Base-by-base conservation (phyloP, 2,113 vertebrate genomes). In the Cryptomyrus ogoouensis region DNA sequence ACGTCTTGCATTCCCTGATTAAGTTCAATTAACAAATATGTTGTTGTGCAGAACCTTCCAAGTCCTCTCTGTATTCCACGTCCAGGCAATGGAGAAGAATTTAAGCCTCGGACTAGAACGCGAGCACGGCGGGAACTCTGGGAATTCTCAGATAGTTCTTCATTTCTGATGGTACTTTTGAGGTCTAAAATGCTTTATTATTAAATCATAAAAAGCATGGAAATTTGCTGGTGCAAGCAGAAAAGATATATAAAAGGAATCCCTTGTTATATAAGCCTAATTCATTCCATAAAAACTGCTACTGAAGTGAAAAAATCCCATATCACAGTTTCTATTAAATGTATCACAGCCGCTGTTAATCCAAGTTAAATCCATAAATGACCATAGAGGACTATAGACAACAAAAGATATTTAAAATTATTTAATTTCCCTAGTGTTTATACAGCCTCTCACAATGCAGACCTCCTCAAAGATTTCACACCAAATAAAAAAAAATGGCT, bases 401-500 rank as follows among this genome's bases (percentile, higher is more conserved):
- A 87, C 84, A 87, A 87, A 35, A 56, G 7, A 56, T 80, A 80
- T 42, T 80, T 80, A 19, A 80, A 80, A 52, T 15, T 2, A 87
- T 87, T 88, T 88, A 62, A 88, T 88, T 66, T 88, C 83, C 83
- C 46, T 7, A 86, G 83, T 50, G 83, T 86, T 50, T 50, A 47
- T 31, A 50, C 10, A n/a, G 83, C 12, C 83, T 86, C 83, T 49
- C 12, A 47, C 24, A 27, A 86, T 49, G 49, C 62, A 80, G 88
- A 89, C 31, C 49, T 80, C 47, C 27, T n/a, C 27, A 89, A 66
- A 19, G 15, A 80, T 77, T 77, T 89, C 62, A 27, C 62, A 17
- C 12, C 19, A 44, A 19, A n/a, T 52, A 24, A 31, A 52, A 50
- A 58, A 27, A 39, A 35, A 50, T 66, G 70, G 15, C 66, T 89